Conservation (phyloP, 2,113 vertebrate genomes). For the Bambusicola thoracicus region DNA sequence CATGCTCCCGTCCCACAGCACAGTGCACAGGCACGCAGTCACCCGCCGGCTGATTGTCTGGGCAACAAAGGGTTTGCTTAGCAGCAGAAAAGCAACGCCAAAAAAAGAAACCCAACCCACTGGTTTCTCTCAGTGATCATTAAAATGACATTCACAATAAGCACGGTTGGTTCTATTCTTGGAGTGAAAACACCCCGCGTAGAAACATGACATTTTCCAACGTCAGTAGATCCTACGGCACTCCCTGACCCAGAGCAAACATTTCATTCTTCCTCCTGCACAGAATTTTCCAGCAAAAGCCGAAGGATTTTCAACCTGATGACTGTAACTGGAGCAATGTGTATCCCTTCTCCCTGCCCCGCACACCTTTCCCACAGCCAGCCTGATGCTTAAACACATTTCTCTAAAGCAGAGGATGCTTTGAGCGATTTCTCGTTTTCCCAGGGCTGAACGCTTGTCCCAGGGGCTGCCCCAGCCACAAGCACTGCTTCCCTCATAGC, state of each 20-base stretch:
- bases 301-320: accelerated
- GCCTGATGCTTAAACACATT: not conserved
- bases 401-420: not conserved
- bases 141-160: not conserved
- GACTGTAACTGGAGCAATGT: accelerated
- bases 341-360: not conserved
- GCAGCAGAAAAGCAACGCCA: accelerated
- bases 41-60: not conserved
- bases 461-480: not conserved
- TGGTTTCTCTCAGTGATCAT: too few species aligned
- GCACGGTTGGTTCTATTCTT: accelerated
- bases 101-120: not conserved
- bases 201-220: not conserved
- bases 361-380: not conserved
- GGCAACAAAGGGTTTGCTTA: too few species aligned
- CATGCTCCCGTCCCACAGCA: accelerated
- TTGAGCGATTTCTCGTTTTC: not conserved
- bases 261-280: accelerated
- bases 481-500: too few species aligned
- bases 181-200: not conserved
- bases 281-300: accelerated
- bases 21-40: not conserved
- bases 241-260: accelerated
- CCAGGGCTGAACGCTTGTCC: too few species aligned
- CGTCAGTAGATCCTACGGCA: accelerated